Evolutionary conservation across 2,113 vertebrate genomes (phyloP).

Genomic region (Emydura subglobosa): DNA sequence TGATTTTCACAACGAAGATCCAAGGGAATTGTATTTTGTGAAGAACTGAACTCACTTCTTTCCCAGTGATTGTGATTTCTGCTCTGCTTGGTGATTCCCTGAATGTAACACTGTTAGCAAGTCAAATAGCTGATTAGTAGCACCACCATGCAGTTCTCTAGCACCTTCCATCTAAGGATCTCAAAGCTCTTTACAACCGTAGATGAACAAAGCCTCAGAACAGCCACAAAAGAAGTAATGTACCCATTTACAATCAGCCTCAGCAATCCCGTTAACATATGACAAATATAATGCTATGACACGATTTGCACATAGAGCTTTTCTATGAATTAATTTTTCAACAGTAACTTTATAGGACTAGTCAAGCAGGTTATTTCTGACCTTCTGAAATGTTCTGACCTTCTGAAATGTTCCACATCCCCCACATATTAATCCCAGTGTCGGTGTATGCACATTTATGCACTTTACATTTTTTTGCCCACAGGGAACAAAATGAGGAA

Average conservation of each 20-base stretch:
- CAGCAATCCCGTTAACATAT: neutral
- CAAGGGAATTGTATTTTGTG: neutral
- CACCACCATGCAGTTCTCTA: neutral
- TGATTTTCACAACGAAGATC: neutral
- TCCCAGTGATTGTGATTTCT: neutral
- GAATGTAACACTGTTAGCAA: neutral
- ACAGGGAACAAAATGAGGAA: slow-evolving; percentile 12
- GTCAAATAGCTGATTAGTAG: neutral
- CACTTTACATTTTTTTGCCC: slow-evolving; percentile 10
- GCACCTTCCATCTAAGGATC: neutral
- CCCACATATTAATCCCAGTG: slow-evolving; percentile 1
- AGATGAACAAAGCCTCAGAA: neutral
- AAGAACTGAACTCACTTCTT: neutral
- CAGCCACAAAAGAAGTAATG: neutral
- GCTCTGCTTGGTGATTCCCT: neutral
- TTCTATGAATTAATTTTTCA: neutral
- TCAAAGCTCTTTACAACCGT: neutral
- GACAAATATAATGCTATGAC: slow-evolving; percentile 7
- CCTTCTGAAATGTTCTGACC: neutral
- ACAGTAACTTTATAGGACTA: neutral
- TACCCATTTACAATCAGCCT: neutral
- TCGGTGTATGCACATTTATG: neutral
- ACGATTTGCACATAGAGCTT: neutral
- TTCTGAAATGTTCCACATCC: neutral
- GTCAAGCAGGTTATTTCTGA: neutral